These are phyloP conservation scores for Amazonetta brasiliensis DNA, from an alignment of 2,797 vertebrate genomes.

Conservation along the genomic window DNA sequence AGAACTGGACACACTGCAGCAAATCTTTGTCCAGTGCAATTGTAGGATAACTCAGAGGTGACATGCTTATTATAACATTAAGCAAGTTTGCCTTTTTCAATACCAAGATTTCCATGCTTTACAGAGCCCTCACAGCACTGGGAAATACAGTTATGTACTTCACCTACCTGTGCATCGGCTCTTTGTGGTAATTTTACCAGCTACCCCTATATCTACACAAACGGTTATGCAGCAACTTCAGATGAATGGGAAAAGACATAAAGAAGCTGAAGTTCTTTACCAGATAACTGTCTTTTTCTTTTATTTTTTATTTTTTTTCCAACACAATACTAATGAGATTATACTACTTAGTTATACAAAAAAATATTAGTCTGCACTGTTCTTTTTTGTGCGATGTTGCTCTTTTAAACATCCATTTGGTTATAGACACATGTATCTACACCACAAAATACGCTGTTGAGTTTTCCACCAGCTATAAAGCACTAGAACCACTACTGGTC, in stretches of 20 bases:
- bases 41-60: background rate
- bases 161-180: background rate
- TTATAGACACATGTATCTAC: background rate
- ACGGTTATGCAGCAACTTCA: background rate
- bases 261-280: background rate
- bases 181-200: background rate
- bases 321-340: background rate
- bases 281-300: accelerated
- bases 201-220: background rate
- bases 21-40: background rate
- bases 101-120: background rate
- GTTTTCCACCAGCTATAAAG: background rate
- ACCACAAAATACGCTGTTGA: background rate
- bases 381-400: background rate
- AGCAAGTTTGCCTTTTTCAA: background rate
- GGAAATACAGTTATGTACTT: background rate
- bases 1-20: background rate
- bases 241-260: background rate
- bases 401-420: background rate
- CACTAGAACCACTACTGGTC: background rate
- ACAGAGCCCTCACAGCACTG: background rate
- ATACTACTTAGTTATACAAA: background rate
- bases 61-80: background rate
- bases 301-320: background rate
- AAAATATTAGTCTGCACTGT: background rate